These are phyloP conservation scores for Bombus waltoni DNA, from an alignment of 1,140 invertebrate species.

Conservation along the genomic window DNA sequence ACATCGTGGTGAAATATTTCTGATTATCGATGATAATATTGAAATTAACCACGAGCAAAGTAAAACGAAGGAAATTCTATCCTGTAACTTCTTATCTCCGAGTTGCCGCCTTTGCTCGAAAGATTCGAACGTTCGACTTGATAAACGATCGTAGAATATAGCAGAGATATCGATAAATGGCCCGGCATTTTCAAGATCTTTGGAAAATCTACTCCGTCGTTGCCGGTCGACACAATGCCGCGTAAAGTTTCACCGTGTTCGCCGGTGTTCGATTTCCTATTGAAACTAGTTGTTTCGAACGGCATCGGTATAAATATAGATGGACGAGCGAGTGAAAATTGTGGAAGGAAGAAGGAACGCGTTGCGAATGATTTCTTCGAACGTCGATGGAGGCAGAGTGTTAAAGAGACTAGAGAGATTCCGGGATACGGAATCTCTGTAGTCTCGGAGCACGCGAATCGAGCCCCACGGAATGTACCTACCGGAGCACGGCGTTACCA, in stretches of 20 bases:
- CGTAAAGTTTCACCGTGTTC: no score
- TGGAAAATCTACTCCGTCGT: background rate
- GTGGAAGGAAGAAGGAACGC: background rate
- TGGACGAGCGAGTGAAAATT: background rate
- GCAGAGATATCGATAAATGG: background rate
- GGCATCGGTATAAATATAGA: background rate
- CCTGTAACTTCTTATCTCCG: no score
- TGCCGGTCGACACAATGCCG: no score
- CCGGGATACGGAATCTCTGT: constrained; percentile 13
- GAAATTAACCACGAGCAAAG: no score
- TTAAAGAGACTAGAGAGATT: constrained; percentile 57
- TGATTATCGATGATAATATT: no score
- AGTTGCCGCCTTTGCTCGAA: background rate
- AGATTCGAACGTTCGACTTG: background rate
- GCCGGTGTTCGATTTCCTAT: background rate
- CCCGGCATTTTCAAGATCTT: background rate
- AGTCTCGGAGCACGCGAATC: constrained; percentile 2
- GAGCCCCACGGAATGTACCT: background rate
- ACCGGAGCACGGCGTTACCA: constrained; percentile 30
- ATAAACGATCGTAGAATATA: background rate
- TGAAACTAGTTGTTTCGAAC: background rate
- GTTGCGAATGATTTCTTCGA: constrained; percentile 4
- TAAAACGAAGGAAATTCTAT: no score
- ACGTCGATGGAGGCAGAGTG: background rate
- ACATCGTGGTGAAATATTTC: no score